Percentiles rank a stretch among this genome's conserved stretches.
Conservation (phyloP, 2,797 vertebrate species). For the Chromobotia macracanthus region DNA sequence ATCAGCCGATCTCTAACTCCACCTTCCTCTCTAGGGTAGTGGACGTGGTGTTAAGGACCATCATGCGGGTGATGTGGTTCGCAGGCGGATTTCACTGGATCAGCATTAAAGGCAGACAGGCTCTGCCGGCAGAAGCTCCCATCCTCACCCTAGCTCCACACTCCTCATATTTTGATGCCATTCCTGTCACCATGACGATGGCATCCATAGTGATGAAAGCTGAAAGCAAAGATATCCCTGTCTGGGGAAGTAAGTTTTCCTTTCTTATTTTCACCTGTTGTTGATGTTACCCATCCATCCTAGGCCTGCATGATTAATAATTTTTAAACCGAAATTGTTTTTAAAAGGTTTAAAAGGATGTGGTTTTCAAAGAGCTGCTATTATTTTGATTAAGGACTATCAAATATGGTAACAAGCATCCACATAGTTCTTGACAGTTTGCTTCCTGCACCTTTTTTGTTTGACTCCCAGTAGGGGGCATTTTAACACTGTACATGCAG, state of each 20-base stretch:
- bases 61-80: constrained; percentile 99
- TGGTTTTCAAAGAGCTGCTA: too few species aligned
- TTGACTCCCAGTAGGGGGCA: too few species aligned
- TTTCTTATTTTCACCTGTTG: not conserved
- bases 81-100: constrained; percentile 96
- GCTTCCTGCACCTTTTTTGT: too few species aligned
- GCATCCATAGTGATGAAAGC: constrained; percentile 99
- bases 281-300: not conserved
- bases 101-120: constrained; percentile 88
- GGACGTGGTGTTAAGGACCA: constrained; percentile 86
- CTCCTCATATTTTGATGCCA: constrained; percentile 98
- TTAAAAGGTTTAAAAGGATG: too few species aligned
- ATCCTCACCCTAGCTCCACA: constrained; percentile 95
- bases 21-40: constrained; percentile 75
- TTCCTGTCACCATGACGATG: constrained; percentile 98
- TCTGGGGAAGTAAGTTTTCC: constrained; percentile 94
- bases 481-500: too few species aligned
- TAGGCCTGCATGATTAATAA: too few species aligned
- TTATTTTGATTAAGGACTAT: too few species aligned
- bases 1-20: not conserved
- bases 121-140: constrained; percentile 86
- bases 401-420: too few species aligned
- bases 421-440: too few species aligned
- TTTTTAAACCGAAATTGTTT: too few species aligned
- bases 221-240: constrained; percentile 97